Evolutionary conservation across 2,888 invertebrate species (phyloP).

Genomic region (Unio delphinus): DNA sequence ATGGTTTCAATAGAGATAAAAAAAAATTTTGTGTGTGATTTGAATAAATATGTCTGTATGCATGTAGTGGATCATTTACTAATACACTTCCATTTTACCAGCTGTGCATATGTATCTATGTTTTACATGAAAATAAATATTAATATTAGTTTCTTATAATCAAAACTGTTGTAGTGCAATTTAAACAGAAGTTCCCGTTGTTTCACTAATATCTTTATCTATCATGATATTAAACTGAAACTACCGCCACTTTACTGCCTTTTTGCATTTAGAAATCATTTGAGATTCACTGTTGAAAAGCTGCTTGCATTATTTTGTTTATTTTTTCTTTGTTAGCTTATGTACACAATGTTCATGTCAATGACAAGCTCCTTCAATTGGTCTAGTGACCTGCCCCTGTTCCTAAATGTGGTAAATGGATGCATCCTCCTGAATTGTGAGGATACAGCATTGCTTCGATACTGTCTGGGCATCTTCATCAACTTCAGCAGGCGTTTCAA

Average conservation of each 20-base stretch:
- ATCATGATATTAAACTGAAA: no score
- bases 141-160: no score
- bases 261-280: not conserved
- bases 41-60: no score
- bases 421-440: constrained; percentile 96
- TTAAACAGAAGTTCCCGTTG: no score
- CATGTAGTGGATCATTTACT: no score
- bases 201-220: no score
- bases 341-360: constrained; percentile 96
- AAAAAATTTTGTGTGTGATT: no score
- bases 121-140: no score
- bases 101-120: no score
- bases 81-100: no score
- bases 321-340: constrained; percentile 75
- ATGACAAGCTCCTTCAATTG: constrained; percentile 98
- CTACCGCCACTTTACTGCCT: not conserved
- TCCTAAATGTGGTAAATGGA: constrained; percentile 97
- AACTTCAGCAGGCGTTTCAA: constrained; percentile 93
- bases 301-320: not conserved
- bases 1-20: no score
- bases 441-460: constrained; percentile 94
- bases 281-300: not conserved
- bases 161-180: no score
- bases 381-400: constrained; percentile 96
- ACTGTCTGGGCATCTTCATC: constrained; percentile 96